Evolutionary conservation across 2,113 vertebrate species (phyloP).

Genomic region (Rhinichthys klamathensis): DNA sequence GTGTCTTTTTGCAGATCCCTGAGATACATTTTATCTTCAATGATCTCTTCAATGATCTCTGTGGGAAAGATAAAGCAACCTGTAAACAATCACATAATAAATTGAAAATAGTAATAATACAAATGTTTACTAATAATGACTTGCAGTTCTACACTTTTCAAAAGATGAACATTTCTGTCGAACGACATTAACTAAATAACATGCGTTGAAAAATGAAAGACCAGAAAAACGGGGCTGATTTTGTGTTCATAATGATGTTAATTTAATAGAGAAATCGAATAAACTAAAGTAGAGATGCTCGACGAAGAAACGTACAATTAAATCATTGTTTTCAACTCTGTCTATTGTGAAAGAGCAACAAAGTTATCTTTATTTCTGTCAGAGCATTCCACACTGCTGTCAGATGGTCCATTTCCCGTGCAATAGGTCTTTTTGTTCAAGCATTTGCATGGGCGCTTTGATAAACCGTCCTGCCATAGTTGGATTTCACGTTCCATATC

Average conservation of each 20-base stretch:
- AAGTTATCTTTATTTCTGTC: slow-evolving; percentile 30
- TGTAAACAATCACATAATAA: background rate
- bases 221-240: background rate
- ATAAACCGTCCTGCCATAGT: slow-evolving; percentile 65
- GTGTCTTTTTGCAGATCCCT: background rate
- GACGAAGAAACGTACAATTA: background rate
- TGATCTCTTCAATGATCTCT: background rate
- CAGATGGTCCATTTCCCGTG: slow-evolving; percentile 33
- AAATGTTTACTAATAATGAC: background rate
- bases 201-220: too few relatives aligned
- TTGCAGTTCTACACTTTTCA: background rate
- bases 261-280: background rate
- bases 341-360: slow-evolving; percentile 64
- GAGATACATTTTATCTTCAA: background rate
- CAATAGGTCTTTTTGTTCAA: slow-evolving; percentile 71
- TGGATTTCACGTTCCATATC: slow-evolving; percentile 61
- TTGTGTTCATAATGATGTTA: background rate
- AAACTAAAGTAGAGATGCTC: background rate
- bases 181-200: background rate
- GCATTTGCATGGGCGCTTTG: slow-evolving; percentile 76
- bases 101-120: background rate
- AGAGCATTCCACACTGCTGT: background rate
- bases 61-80: background rate
- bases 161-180: background rate
- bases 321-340: slow-evolving; percentile 62